phyloP scores from a whole-genome alignment of 2,888 invertebrate genomes.

The Catocala fraxini region DNA sequence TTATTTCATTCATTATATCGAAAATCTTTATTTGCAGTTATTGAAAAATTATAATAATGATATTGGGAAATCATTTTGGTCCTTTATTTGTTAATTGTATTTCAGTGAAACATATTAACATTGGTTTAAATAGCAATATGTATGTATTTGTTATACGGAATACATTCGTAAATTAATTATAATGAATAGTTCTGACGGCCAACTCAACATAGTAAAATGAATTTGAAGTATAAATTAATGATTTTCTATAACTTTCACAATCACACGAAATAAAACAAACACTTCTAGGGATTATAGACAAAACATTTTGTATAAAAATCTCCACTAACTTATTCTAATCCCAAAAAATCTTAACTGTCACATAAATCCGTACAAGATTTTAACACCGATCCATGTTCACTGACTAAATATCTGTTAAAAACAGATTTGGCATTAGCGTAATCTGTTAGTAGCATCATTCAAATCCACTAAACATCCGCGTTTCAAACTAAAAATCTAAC shows the following conservation, averaged over 20 bases:
- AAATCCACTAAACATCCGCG: slow-evolving; percentile 42
- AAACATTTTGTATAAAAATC: slow-evolving; percentile 1
- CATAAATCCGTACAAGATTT: slow-evolving; percentile 10
- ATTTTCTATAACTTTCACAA: too few species aligned
- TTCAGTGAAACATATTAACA: too few species aligned
- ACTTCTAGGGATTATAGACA: not conserved
- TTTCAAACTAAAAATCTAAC: slow-evolving; percentile 45
- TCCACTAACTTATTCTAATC: slow-evolving; percentile 1
- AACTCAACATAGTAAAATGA: too few species aligned
- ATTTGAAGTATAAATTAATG: too few species aligned
- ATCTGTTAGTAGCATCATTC: slow-evolving; percentile 41
- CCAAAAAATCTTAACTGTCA: slow-evolving; percentile 11
- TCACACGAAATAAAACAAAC: not conserved
- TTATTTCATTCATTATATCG: slow-evolving; percentile 44
- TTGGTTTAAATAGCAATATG: too few species aligned
- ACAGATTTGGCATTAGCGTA: slow-evolving; percentile 33
- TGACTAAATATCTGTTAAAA: slow-evolving; percentile 34
- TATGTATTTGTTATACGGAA: too few species aligned
- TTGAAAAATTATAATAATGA: slow-evolving; percentile 31
- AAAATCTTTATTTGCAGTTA: slow-evolving; percentile 35
- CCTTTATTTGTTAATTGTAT: not conserved
- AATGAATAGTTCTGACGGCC: too few species aligned
- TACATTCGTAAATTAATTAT: too few species aligned
- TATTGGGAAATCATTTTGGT: slow-evolving; percentile 12
- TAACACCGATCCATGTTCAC: slow-evolving; percentile 11